Evolutionary conservation across 2,797 vertebrate genomes (phyloP), one percentile per base, ranked within the genome.

Genomic region (Epinephelus malabaricus): DNA sequence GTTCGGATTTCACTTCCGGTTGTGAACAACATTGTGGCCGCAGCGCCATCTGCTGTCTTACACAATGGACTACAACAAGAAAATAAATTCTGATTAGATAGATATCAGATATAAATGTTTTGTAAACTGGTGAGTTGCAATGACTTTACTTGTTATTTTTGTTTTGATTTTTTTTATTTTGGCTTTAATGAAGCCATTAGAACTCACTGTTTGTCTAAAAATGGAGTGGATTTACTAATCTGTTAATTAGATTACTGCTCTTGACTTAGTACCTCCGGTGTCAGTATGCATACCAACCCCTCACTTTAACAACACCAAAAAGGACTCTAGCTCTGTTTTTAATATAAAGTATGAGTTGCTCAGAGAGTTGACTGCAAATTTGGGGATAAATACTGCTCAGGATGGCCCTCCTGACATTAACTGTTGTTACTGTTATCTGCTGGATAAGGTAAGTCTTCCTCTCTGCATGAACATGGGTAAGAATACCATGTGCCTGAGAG

Each of bases 211-310:
- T 85, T 88, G 85, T 90, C 91, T 93, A 93, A 93, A 94, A 92
- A 76, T 73, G 86, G 86, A 87, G 74, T 69, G 90, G 91, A 91
- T 90, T 93, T 87, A 63, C 86, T 94, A 94, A 96, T 95, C 94
- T 91, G 73, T 91, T 96, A 95, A 96, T 92, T 93, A 84, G 94
- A 95, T 96, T 94, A 95, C 86, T 21, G 62, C 56, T 90, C 81
- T 60, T 80, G 46, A 55, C 58, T 86, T 61, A 50, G 75, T 90
- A 74, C 65, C 68, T 80, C 64, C 46, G 63, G 78, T 75, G 27
- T 79, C 61, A 62, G 79, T 60, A 60, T n/a, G 38, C 60, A 76
- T 53, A 43, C 58, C 43, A 43, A 53, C 47, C 79, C 46, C 73
- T 84, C 86, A 82, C 76, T 85, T 71, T 50, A 71, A 30, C 54